These are phyloP conservation scores for Noctua janthe DNA, from an alignment of 2,888 invertebrate species.

Conservation along the genomic window DNA sequence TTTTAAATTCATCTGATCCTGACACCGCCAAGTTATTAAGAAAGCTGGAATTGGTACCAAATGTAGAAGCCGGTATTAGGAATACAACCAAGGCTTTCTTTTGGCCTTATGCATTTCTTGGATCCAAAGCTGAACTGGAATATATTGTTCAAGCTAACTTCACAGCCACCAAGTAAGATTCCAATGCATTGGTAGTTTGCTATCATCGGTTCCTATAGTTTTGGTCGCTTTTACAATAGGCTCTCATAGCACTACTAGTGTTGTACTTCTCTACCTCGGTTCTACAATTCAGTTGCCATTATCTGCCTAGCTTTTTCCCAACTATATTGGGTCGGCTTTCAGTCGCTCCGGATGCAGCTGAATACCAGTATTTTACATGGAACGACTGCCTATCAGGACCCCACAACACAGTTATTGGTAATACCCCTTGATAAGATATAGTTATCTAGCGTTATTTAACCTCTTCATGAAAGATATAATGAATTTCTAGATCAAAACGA, in stretches of 20 bases:
- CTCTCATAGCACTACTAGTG: background rate
- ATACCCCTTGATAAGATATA: background rate
- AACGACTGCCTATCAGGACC: background rate
- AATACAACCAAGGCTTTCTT: constrained; percentile 94
- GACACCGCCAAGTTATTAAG: constrained; percentile 91
- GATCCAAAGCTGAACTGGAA: constrained; percentile 93
- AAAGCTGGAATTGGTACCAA: constrained; percentile 92
- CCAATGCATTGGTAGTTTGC: background rate
- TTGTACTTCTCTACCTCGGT: background rate
- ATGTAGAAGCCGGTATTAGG: constrained; percentile 92
- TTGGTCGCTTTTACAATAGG: background rate
- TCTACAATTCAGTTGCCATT: background rate
- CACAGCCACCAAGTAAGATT: constrained; percentile 85
- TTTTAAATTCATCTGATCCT: constrained; percentile 92
- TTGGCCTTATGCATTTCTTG: constrained; percentile 94
- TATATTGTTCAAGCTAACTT: constrained; percentile 94
- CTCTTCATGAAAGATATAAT: background rate
- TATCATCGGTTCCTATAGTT: background rate
- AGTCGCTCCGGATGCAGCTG: background rate
- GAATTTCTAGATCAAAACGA: constrained; percentile 88
- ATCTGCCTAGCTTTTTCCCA: background rate
- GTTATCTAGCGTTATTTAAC: background rate
- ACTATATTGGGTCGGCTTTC: background rate
- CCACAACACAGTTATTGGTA: background rate
- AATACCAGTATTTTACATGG: background rate